Conservation (phyloP, 2,888 invertebrate species). For the Drepana falcataria region DNA sequence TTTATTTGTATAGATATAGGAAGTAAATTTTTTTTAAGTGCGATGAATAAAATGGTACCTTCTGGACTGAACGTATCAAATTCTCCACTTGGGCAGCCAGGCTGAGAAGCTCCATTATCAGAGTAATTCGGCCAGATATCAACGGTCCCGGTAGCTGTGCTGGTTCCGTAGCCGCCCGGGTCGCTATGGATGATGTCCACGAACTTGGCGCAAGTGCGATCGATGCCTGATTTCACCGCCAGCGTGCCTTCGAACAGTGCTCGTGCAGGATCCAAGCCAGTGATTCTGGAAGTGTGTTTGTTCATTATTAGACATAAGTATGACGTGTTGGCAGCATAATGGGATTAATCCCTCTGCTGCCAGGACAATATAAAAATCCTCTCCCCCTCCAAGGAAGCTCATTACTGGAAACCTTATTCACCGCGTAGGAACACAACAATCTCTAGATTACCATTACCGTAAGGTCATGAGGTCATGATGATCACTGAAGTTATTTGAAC, state of each 20-base stretch:
- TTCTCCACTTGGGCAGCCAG: constrained; percentile 71
- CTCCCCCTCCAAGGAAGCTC: no score
- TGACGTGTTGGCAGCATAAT: no score
- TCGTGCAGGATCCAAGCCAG: constrained; percentile 79
- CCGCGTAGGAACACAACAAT: no score
- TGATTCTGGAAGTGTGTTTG: constrained; percentile 54
- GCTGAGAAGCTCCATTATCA: constrained; percentile 52
- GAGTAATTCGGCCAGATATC: constrained; percentile 81
- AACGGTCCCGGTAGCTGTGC: constrained; percentile 65
- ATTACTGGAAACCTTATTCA: no score
- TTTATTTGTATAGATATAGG: no score
- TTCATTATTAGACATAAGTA: no score
- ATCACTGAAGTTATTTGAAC: neutral
- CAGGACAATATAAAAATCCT: no score
- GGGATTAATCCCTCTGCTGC: no score
- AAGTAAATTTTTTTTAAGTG: no score
- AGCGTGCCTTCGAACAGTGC: constrained; percentile 75
- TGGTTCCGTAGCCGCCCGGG: constrained; percentile 78
- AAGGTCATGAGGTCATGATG: no score
- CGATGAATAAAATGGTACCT: constrained; percentile 29
- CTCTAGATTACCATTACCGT: no score
- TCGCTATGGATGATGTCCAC: constrained; percentile 84
- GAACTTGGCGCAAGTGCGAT: constrained; percentile 73
- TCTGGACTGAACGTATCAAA: constrained; percentile 50
- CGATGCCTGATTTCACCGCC: constrained; percentile 44